Conservation (phyloP, 2,113 vertebrate species). For the Sitta europaea region DNA sequence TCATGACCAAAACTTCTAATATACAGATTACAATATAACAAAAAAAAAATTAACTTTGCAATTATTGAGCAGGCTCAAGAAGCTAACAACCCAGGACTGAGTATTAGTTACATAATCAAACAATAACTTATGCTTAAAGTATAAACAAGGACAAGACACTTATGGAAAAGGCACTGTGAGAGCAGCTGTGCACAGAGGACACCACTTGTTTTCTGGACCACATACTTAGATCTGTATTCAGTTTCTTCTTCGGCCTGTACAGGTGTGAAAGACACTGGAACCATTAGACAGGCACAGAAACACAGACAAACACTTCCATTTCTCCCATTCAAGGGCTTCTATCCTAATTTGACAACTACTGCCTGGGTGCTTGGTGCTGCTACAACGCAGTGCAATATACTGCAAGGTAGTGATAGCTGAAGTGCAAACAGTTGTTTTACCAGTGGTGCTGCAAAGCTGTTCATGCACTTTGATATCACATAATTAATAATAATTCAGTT, state of each 20-base stretch:
- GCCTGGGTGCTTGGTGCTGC: neutral
- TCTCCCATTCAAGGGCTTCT: neutral
- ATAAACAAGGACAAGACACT: constrained; percentile 9
- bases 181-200: constrained; percentile 63
- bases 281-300: neutral
- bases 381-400: neutral
- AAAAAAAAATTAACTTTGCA: neutral
- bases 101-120: neutral
- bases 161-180: neutral
- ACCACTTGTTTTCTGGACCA: neutral
- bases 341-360: neutral
- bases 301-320: neutral
- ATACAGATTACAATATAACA: neutral
- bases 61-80: constrained; percentile 30
- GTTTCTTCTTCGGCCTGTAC: neutral
- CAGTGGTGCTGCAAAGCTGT: neutral
- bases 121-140: constrained; percentile 1
- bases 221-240: neutral
- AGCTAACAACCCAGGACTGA: constrained; percentile 14
- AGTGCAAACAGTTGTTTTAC: neutral
- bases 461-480: neutral
- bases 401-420: neutral
- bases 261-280: neutral
- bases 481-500: neutral
- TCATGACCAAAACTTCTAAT: neutral